Evolutionary conservation across 2,113 vertebrate species (phyloP), one percentile per base, ranked within the genome.

Genomic region (Pelodiscus sinensis): DNA sequence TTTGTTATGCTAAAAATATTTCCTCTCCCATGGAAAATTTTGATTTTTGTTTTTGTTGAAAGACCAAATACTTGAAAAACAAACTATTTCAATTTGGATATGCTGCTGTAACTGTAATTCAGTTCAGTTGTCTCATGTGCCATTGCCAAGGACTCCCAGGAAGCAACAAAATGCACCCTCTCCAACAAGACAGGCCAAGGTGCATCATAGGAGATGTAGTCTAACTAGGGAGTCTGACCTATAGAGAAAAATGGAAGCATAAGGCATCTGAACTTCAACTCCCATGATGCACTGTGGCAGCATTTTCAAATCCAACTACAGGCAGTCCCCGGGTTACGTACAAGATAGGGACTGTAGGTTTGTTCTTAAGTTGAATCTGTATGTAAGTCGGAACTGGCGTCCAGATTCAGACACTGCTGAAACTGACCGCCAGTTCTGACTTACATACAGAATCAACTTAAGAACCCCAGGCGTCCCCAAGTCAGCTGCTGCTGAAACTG

Each of bases 181-280:
- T 85, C 29, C 27, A 52, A 52, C 8, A 52, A 12, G 52, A 52
- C 8, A 52, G 8, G 12, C 52, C 52, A 52, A 8, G 52, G 52
- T 38, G 78, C 6, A 54, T 0, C 9, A 91, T 58, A 80, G 1
- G 78, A n/a, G 93, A 87, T 65, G 29, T 62, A 62, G 60, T 73
- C 52, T 85, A 77, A 65, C 1, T 7, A 81, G n/a, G 73, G 38
- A 25, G 8, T 8, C 25, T 50, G 18, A 50, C 35, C 62, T n/a
- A 73, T 87, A 86, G 81, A 54, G 2, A 24, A 77, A 83, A 92
- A 56, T 1, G 38, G 35, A 31, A 85, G 1, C 14, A 85, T 52
- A 81, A 77, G 68, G n/a, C 82, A 12, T 31, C 89, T 93, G 14
- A 94, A 83, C 19, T 62, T 62, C 82, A 88, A 16, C 51, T 92